These are phyloP conservation scores for Netelia fuscicornis DNA, from an alignment of 2,888 invertebrate genomes.

Conservation along the genomic window DNA sequence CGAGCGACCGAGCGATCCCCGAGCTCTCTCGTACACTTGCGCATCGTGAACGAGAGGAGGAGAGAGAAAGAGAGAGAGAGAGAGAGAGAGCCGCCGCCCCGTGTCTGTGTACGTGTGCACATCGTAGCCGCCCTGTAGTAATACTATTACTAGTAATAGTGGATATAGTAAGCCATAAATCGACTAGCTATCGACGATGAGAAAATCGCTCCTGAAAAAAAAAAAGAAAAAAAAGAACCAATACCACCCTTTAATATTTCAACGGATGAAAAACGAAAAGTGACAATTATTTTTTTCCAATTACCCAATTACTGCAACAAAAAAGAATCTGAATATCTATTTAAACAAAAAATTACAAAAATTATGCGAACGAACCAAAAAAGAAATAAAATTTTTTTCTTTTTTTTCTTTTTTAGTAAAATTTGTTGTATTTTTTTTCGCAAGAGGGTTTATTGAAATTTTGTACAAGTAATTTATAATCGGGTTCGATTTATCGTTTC, in stretches of 20 bases:
- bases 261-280: neutral
- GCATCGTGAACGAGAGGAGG: constrained; percentile 52
- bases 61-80: constrained; percentile 8
- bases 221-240: neutral
- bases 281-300: no score
- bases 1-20: constrained; percentile 69
- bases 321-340: neutral
- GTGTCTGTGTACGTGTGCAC: constrained; percentile 27
- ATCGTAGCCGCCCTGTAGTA: neutral
- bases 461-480: constrained; percentile 1
- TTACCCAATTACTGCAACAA: neutral
- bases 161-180: constrained; percentile 40
- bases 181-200: neutral
- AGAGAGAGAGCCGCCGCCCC: constrained; percentile 55
- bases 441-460: neutral
- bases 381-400: neutral
- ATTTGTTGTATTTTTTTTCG: neutral
- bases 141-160: constrained; percentile 36
- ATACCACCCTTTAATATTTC: no score
- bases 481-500: neutral
- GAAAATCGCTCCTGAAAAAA: constrained; percentile 8
- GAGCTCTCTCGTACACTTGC: constrained; percentile 57
- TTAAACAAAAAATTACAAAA: neutral
- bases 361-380: neutral
- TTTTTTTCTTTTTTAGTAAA: neutral